Conservation (phyloP, 2,113 vertebrate genomes). For the Nibea coibor region DNA sequence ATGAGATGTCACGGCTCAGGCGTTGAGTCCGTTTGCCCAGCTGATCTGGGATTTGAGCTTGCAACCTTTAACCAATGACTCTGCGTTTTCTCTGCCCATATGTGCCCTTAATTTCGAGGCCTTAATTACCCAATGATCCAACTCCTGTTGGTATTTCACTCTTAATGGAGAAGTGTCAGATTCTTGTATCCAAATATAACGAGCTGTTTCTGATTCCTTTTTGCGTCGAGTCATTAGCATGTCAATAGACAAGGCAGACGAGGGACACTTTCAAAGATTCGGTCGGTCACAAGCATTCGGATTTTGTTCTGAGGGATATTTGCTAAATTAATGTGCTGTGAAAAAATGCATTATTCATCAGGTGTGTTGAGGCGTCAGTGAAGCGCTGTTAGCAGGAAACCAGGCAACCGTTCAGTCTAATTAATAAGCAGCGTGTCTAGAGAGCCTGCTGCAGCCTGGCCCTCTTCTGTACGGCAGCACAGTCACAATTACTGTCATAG, state of each 20-base stretch:
- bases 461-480: constrained; percentile 19
- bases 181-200: constrained; percentile 46
- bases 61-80: neutral
- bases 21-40: neutral
- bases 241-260: constrained; percentile 54
- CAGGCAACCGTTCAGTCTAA: constrained; percentile 65
- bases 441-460: constrained; percentile 43
- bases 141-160: constrained; percentile 68
- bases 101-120: constrained; percentile 57
- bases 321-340: constrained; percentile 63
- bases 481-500: neutral
- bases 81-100: constrained; percentile 24
- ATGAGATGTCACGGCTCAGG: neutral
- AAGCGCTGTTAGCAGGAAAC: constrained; percentile 44
- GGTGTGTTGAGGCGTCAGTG: constrained; percentile 44
- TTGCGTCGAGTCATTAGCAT: constrained; percentile 63
- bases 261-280: constrained; percentile 60
- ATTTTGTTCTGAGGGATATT: constrained; percentile 63
- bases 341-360: constrained; percentile 75
- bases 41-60: neutral
- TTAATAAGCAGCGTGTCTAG: constrained; percentile 56
- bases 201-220: constrained; percentile 67
- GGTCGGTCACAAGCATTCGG: constrained; percentile 50
- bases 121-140: constrained; percentile 60
- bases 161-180: constrained; percentile 56